Conservation (phyloP, 2,797 vertebrate genomes). For the Erethizon dorsatum region DNA sequence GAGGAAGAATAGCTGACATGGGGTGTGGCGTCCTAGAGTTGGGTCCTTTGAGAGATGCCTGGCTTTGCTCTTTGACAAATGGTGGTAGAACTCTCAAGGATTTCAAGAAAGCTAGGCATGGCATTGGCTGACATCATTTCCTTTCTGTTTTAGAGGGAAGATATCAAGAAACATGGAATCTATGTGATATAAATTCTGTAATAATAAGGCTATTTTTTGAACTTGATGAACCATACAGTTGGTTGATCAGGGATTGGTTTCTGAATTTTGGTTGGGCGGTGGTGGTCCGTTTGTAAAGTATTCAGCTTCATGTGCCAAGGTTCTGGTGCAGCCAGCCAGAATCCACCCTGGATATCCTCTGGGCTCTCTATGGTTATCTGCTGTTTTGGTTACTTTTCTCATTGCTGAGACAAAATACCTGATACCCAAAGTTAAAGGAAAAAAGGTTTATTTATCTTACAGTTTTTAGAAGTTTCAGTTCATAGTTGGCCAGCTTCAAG, state of each 20-base stretch:
- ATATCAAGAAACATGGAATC: slow-evolving; percentile 11
- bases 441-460: background rate
- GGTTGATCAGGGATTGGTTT: background rate
- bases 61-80: background rate
- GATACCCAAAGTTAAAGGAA: background rate
- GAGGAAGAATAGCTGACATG: background rate
- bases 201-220: background rate
- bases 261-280: background rate
- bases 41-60: background rate
- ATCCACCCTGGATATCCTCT: fast-evolving
- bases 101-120: background rate
- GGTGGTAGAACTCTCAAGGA: background rate
- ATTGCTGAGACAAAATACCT: background rate
- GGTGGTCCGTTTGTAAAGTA: background rate
- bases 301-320: background rate
- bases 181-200: background rate
- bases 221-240: background rate
- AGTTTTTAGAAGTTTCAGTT: background rate
- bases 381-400: background rate
- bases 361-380: background rate
- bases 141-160: background rate
- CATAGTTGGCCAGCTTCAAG: background rate
- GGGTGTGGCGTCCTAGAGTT: background rate
- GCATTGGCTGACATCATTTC: background rate
- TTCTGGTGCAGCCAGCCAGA: background rate